Base-by-base conservation (phyloP, 2,888 invertebrate genomes). In the Drosophila niveifrons region DNA sequence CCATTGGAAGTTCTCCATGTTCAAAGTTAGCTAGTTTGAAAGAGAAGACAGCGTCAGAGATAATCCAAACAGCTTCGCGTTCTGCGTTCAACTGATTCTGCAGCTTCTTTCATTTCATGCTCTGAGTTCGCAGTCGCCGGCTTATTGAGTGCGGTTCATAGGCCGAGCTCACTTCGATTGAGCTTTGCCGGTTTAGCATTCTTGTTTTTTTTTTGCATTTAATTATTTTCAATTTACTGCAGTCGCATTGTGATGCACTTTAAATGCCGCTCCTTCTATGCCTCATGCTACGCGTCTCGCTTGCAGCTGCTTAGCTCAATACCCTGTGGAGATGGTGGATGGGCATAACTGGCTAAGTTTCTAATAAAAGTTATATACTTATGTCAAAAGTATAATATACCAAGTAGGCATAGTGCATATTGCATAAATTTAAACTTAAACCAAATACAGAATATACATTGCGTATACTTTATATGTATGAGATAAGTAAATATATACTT, bases 1-100 rank as follows among this genome's bases (percentile, higher is more conserved):
- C 90, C 90, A 92, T 66, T 80, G 83, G 47, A 79, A 88, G 2
- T 17, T 55, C 3, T 71, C 75, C 83, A 83, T 83, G 11, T 6
- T 6, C n/a, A 41, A 34, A 47, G 31, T 13, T n/a, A 34, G 15
- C 29, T 23, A 23, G 23, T 23, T 23, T 1, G 3, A 23, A 4
- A 23, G 2, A 13, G 10, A 7, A 9, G 34, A 43, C 11, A 15
- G 29, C 11, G 9, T 23, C 1, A 6, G 1, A 62, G 67, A 66
- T 64, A 69, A 88, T 66, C 62, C 67, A 34, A 13, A 48, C 63
- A 90, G 90, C 76, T 91, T 88, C 57, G 82, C 68, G 44, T 75
- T 65, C 84, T 86, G 87, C 47, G 66, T 77, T 66, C 74, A 72
- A 82, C 88, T 80, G 72, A 57, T 52, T 47, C 34, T 48, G 23